Evolutionary conservation across 2,888 invertebrate species (phyloP).

Genomic region (Scaptomyza caliginosa): DNA sequence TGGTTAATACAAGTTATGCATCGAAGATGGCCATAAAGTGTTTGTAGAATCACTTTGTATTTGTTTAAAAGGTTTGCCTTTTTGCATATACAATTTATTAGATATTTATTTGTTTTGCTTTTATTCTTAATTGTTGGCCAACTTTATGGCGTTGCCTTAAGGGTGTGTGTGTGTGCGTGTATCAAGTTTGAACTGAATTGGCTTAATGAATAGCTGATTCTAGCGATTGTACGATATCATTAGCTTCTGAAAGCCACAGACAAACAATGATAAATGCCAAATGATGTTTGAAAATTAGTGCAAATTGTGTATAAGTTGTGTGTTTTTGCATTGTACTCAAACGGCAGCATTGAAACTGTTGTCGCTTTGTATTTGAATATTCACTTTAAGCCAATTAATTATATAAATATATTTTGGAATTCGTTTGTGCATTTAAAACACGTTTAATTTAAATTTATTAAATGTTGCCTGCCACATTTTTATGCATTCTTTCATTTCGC

Average conservation of each 20-base stretch:
- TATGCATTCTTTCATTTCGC: conserved; percentile 52
- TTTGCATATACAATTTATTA: conserved; percentile 15
- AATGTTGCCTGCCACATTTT: conserved; percentile 66
- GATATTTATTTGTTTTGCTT: neutral
- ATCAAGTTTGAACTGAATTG: conserved; percentile 22
- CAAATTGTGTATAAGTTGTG: neutral
- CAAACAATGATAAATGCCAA: conserved; percentile 15
- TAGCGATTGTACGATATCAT: conserved; percentile 3
- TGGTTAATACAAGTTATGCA: conserved; percentile 52
- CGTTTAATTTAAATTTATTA: conserved; percentile 77
- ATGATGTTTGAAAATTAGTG: neutral
- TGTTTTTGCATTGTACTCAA: conserved; percentile 17
- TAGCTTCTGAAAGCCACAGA: neutral
- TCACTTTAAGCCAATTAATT: conserved; percentile 53
- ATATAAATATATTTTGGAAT: conserved; percentile 20
- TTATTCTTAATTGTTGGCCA: conserved; percentile 14
- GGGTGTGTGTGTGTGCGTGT: conserved; percentile 8
- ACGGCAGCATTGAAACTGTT: conserved; percentile 3
- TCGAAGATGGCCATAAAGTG: conserved; percentile 38
- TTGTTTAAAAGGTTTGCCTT: conserved; percentile 9
- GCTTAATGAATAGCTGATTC: conserved; percentile 15
- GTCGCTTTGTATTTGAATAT: conserved; percentile 14
- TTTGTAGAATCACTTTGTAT: conserved; percentile 15
- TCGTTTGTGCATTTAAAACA: conserved; percentile 71
- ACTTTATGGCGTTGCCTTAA: conserved; percentile 21